A percentile compares a stretch with the other conserved stretches of the same genome.
These are phyloP conservation scores for Semibalanus balanoides DNA, from an alignment of 1,140 invertebrate species.

Conservation along the genomic window DNA sequence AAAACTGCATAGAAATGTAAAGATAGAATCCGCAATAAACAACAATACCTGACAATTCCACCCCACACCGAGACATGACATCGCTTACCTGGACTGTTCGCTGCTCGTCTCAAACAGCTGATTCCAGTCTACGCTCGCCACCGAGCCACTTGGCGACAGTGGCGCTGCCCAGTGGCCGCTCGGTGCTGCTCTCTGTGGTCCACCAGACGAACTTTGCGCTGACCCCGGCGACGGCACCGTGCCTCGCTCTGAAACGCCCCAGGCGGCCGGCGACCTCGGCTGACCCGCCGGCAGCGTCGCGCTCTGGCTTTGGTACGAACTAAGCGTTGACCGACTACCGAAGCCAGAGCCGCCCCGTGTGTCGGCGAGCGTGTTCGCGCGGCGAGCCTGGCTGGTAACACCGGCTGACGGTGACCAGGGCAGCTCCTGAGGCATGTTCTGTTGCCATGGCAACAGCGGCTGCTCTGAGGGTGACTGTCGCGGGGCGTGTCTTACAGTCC, in stretches of 20 bases:
- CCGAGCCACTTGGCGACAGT: neutral
- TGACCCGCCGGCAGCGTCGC: neutral
- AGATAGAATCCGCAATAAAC: no score
- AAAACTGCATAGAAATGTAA: no score
- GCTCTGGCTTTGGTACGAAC: neutral
- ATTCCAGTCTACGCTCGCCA: neutral
- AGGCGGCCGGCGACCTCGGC: no score
- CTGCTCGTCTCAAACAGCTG: neutral
- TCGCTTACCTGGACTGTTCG: neutral
- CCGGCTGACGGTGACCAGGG: neutral
- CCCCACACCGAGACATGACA: no score
- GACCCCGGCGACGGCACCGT: neutral
- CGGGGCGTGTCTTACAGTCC: no score
- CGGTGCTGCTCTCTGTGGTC: neutral
- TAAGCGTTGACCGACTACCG: neutral
- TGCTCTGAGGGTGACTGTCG: no score
- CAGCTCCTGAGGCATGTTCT: neutral
- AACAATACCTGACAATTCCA: no score
- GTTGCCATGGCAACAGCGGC: no score
- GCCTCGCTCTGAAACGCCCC: no score
- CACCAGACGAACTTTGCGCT: neutral
- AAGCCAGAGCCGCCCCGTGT: neutral
- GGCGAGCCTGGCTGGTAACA: neutral
- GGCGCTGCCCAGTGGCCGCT: neutral
- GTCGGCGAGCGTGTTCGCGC: neutral